These are phyloP conservation scores for Rhea americana DNA, from an alignment of 2,113 vertebrate genomes.

Conservation along the genomic window DNA sequence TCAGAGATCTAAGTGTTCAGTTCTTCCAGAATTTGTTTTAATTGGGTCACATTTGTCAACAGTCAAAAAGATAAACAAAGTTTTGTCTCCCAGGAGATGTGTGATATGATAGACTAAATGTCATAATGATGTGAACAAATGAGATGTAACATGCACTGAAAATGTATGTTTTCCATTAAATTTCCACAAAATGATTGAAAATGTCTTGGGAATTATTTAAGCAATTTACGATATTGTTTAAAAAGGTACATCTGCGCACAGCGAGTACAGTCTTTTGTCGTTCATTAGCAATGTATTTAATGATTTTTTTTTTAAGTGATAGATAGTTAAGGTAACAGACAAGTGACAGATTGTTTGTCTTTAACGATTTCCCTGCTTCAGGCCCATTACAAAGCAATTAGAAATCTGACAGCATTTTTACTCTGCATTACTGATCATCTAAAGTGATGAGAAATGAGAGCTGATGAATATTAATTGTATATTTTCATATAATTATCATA, in stretches of 20 bases:
- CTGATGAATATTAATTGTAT: slow-evolving; percentile 89
- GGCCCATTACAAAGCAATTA: slow-evolving; percentile 91
- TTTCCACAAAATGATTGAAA: slow-evolving; percentile 72
- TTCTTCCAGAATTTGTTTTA: background rate
- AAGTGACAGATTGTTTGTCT: slow-evolving; percentile 92
- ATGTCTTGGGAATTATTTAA: slow-evolving; percentile 78
- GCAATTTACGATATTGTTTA: slow-evolving; percentile 77
- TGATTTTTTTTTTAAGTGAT: slow-evolving; percentile 86
- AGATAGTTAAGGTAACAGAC: slow-evolving; percentile 90
- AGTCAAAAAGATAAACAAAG: slow-evolving; percentile 50
- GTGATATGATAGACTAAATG: slow-evolving; percentile 72
- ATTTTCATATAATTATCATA: slow-evolving; percentile 91
- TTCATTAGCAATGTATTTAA: slow-evolving; percentile 92
- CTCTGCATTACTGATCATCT: slow-evolving; percentile 89
- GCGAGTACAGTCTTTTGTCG: slow-evolving; percentile 79
- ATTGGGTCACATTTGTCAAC: slow-evolving; percentile 24
- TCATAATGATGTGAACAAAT: slow-evolving; percentile 76
- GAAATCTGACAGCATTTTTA: slow-evolving; percentile 88
- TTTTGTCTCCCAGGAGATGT: slow-evolving; percentile 64
- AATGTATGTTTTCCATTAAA: slow-evolving; percentile 74
- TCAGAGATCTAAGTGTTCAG: background rate
- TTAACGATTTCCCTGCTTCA: slow-evolving; percentile 88
- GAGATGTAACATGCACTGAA: slow-evolving; percentile 68
- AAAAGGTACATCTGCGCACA: slow-evolving; percentile 75
- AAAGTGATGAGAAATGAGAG: slow-evolving; percentile 87